Evolutionary conservation across 2,888 invertebrate genomes (phyloP), one percentile per base, ranked within the genome.

Genomic region (Patella caerulea): DNA sequence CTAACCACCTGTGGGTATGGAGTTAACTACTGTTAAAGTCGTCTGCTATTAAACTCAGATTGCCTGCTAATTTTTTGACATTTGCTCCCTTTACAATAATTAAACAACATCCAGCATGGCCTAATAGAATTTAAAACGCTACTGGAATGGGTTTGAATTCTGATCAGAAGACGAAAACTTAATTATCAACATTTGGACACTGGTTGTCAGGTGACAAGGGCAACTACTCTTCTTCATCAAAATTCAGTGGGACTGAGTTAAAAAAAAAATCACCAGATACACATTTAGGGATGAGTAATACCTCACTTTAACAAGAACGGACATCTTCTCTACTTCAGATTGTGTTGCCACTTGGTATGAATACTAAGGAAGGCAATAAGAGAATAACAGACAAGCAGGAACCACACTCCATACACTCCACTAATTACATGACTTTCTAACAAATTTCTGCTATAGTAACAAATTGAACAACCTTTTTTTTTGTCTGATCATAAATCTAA

Each of bases 41-140:
- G 45, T 45, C 45, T 45, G 45, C 45, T 45, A 45, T 45, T 45
- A 9, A 45, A 45, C 45, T 45, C 65, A 65, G 19, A 65, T 65
- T 65, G 65, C 19, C 65, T 65, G 65, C 65, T 65, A 65, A 65
- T 65, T 65, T 24, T 65, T 9, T 65, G 65, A 65, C 65, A 15
- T 65, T 65, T 65, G 65, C 19, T 24, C 65, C 24, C 24, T 65
- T 19, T 65, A 65, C 65, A 65, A 65, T 65, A 65, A 65, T 19
- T 24, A 65, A 24, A 65, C 65, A 65, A 24, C 19, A 65, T 65
- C 19, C 19, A 65, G 11, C 24, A 24, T 24, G 19, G 19, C 19
- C 65, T 65, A 65, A 65, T 65, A 65, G 24, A 65, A 65, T 65
- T 65, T 65, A 65, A 45, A 19, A 65, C 65, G 65, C 65, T 19